Evolutionary conservation across 2,113 vertebrate species (phyloP).

Genomic region (Sapajus apella): DNA sequence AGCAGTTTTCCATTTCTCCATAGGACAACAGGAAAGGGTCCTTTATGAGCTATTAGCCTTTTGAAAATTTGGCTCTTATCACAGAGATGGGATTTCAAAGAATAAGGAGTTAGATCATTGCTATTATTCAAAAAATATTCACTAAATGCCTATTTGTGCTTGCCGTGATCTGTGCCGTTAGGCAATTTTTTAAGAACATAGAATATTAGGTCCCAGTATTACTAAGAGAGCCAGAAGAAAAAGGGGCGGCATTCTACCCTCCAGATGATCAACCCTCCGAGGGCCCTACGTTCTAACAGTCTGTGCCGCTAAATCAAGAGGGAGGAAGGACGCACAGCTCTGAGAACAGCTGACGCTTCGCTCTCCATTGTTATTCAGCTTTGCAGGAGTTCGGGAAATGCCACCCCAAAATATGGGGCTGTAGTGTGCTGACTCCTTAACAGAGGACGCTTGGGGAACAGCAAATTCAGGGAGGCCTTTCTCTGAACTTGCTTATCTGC

Average conservation of each 20-base stretch:
- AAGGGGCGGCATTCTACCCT: background rate
- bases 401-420: background rate
- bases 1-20: background rate
- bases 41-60: background rate
- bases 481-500: background rate
- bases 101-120: background rate
- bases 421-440: background rate
- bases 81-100: background rate
- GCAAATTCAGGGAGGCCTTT: background rate
- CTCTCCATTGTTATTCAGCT: background rate
- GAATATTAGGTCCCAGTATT: too few species aligned
- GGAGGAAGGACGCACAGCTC: fast-evolving
- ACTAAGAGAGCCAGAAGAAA: background rate
- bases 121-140: background rate
- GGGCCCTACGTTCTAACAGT: fast-evolving
- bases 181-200: background rate
- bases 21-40: background rate
- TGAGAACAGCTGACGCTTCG: fast-evolving
- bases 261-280: background rate
- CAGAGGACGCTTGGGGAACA: background rate
- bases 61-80: background rate
- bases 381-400: background rate
- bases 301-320: fast-evolving
- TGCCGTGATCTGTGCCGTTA: background rate
- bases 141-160: too few species aligned